Evolutionary conservation across 1,140 invertebrate species (phyloP), one percentile per base, ranked within the genome.

Genomic region (Drosophila santomea): DNA sequence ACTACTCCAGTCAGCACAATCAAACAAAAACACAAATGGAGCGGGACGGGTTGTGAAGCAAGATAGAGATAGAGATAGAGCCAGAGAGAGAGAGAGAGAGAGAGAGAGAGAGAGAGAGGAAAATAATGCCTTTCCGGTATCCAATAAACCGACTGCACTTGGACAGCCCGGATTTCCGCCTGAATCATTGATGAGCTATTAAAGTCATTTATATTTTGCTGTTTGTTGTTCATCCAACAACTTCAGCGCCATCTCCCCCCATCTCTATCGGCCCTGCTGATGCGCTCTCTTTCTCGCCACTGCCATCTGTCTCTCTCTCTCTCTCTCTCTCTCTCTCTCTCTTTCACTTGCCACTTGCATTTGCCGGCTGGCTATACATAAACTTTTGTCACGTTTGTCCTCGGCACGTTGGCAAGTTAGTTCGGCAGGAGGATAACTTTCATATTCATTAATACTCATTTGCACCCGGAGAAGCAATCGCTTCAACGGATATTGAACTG

Each of bases 141-240:
- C 78, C 72, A 85, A 80, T 91, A 91, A 88, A 84, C 90, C 82
- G 90, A 89, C 90, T 91, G 82, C 86, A 86, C 90, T 91, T 80
- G 85, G 90, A 91, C 90, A 91, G 83, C 67, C 79, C 90, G 90
- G 90, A 91, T 91, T 84, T 91, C 90, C 90, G 90, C 83, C 78
- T 91, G 90, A 91, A 91, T 91, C 90, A 91, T 91, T 91, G 90
- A 91, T 91, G 90, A 91, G 90, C 90, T 91, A 91, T 91, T 91
- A 91, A 91, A 90, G 90, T 91, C 80, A 91, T 91, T 90, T 88
- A 78, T 88, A 81, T 91, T 89, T 84, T 89, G 80, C 74, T 85
- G 80, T 84, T 89, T 89, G 80, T 84, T 85, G 79, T 78, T 66
- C 63, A 45, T 61, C 45, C 50, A 69, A 71, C 50, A 69, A 71